Conservation (phyloP, 2,888 invertebrate species). For the Agelastica alni region DNA sequence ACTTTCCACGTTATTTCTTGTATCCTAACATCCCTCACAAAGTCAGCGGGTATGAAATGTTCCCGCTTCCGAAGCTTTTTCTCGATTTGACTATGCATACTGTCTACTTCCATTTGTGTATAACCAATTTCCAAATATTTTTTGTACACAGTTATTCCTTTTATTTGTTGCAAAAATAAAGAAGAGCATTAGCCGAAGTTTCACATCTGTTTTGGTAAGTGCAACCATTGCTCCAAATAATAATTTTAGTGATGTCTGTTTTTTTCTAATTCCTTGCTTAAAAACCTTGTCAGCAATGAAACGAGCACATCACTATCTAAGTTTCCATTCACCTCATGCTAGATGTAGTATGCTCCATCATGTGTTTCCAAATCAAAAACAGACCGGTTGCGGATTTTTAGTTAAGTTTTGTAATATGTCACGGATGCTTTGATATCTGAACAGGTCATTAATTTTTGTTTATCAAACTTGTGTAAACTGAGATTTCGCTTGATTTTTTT, state of each 20-base stretch:
- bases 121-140: background rate
- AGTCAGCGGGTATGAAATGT: background rate
- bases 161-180: background rate
- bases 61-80: background rate
- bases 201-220: background rate
- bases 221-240: background rate
- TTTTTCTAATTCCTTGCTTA: background rate
- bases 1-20: background rate
- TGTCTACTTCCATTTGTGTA: background rate
- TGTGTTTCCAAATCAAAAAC: background rate
- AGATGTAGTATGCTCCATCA: background rate
- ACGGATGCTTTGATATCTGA: background rate
- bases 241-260: background rate
- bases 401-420: background rate
- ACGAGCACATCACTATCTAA: background rate
- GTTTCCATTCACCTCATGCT: background rate
- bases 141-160: background rate
- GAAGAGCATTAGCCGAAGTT: background rate
- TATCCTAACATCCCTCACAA: background rate
- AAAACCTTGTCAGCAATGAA: background rate
- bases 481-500: background rate
- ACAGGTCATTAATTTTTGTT: background rate
- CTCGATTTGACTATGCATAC: background rate
- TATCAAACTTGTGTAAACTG: too few species aligned
- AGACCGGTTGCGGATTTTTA: background rate